Evolutionary conservation across 2,797 vertebrate species (phyloP).

Genomic region (Sandelia bainsii): DNA sequence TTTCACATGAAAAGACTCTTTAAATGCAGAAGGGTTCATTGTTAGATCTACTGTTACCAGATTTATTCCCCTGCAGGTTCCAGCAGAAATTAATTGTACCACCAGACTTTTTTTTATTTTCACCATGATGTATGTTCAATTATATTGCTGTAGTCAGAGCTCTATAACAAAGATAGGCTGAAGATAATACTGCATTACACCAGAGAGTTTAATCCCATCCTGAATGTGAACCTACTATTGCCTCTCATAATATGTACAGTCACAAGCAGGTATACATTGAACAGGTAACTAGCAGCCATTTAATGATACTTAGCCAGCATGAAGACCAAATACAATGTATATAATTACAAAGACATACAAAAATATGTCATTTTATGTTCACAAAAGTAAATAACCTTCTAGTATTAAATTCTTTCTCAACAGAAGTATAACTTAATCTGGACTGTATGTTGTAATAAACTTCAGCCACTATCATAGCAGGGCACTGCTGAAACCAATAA

Average conservation of each 20-base stretch:
- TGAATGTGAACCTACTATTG: not conserved
- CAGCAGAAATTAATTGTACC: slow-evolving; percentile 14
- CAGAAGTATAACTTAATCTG: not conserved
- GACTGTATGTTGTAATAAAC: no score
- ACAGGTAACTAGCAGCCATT: slow-evolving; percentile 1
- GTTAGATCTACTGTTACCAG: slow-evolving; percentile 1
- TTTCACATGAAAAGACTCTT: slow-evolving; percentile 34
- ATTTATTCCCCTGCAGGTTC: slow-evolving; percentile 17
- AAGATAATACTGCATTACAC: not conserved
- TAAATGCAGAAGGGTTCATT: slow-evolving; percentile 35
- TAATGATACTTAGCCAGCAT: not conserved
- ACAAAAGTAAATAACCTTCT: not conserved
- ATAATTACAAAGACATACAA: slow-evolving; percentile 7
- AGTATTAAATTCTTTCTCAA: not conserved
- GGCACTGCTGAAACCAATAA: no score
- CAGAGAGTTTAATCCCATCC: not conserved
- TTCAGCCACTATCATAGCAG: no score
- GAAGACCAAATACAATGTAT: not conserved
- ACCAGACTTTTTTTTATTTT: not conserved
- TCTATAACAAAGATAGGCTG: not conserved
- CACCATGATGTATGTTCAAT: not conserved
- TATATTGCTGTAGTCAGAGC: not conserved
- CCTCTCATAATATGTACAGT: not conserved
- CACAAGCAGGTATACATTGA: slow-evolving; percentile 2
- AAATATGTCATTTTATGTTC: not conserved